Conservation (phyloP, 2,888 invertebrate species). For the Ceratothoa steindachneri region DNA sequence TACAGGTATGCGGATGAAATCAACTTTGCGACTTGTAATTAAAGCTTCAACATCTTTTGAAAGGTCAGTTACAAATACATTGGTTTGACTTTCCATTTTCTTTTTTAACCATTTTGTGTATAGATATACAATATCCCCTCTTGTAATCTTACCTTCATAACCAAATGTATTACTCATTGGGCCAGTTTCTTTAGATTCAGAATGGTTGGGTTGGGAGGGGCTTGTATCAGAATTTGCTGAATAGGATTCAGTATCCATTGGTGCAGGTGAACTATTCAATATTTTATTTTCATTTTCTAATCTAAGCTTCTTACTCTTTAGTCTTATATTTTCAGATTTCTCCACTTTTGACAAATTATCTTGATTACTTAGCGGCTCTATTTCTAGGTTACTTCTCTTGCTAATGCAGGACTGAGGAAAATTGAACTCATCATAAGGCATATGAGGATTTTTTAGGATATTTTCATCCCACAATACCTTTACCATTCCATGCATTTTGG, state of each 20-base stretch:
- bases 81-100: constrained; percentile 30
- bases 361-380: background rate
- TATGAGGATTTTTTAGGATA: background rate
- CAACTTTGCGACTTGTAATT: constrained; percentile 29
- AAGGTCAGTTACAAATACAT: constrained; percentile 44
- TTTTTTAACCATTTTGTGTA: constrained; percentile 35
- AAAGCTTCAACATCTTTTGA: constrained; percentile 34
- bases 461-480: constrained; percentile 4
- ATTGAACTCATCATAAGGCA: background rate
- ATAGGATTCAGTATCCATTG: constrained; percentile 9
- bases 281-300: background rate
- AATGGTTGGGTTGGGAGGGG: background rate
- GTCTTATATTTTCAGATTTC: background rate
- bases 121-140: constrained; percentile 38
- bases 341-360: background rate
- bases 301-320: background rate
- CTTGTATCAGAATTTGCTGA: background rate
- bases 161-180: constrained; percentile 1
- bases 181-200: background rate
- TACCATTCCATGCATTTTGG: constrained; percentile 18
- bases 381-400: too few species aligned
- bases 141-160: constrained; percentile 28
- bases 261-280: background rate
- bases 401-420: background rate
- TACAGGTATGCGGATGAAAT: constrained; percentile 32